These are phyloP conservation scores for Poecilia latipinna DNA, from an alignment of 2,113 vertebrate species.

Conservation along the genomic window DNA sequence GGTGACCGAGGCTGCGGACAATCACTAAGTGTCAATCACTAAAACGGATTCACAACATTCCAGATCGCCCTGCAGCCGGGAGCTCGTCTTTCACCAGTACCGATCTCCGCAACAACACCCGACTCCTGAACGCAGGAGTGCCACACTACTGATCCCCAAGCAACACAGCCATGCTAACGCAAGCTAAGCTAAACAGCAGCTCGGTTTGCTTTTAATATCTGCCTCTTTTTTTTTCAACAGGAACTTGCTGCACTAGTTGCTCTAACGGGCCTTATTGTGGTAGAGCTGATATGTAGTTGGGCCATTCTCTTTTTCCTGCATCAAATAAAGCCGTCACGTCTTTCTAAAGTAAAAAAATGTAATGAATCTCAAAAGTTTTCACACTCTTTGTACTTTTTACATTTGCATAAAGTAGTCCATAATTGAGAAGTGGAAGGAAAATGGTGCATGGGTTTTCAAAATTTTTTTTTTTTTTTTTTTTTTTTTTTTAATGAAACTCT, in stretches of 20 bases:
- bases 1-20: constrained; percentile 60
- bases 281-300: constrained; percentile 11
- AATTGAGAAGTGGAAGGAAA: not conserved
- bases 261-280: constrained; percentile 24
- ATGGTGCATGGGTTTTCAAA: too few relatives aligned
- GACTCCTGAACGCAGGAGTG: not conserved
- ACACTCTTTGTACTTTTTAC: not conserved
- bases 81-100: constrained; percentile 35
- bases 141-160: constrained; percentile 45
- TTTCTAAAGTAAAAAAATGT: constrained; percentile 4
- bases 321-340: not conserved
- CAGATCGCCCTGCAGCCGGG: constrained; percentile 34
- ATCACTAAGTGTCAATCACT: constrained; percentile 56
- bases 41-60: constrained; percentile 67
- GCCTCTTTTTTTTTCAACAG: constrained; percentile 30
- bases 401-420: not conserved
- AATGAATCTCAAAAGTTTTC: not conserved
- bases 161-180: not conserved
- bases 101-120: constrained; percentile 5
- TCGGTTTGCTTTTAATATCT: constrained; percentile 32
- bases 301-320: constrained; percentile 13
- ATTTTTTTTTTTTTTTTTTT: too few relatives aligned
- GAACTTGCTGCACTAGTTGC: constrained; percentile 18
- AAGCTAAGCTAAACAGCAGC: not conserved
- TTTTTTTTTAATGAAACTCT: too few relatives aligned